A percentile compares a stretch with the other conserved stretches of the same genome.
phyloP scores from a whole-genome alignment of 2,888 invertebrate species.

The Eupithecia pulchellata region DNA sequence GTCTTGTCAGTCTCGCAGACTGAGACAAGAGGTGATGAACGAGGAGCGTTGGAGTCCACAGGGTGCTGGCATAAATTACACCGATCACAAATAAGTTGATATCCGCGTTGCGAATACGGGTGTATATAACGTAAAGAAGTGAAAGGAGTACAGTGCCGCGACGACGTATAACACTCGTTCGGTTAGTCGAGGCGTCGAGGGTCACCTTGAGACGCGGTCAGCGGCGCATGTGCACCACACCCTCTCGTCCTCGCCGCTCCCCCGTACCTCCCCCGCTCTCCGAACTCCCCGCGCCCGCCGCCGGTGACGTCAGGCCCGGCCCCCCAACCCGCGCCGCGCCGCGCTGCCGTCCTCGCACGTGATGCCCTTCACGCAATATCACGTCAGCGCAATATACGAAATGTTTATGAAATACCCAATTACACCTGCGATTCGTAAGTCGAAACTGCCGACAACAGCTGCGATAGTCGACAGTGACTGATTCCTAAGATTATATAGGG shows the following conservation, averaged over 20 bases:
- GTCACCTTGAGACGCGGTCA: conserved; percentile 78
- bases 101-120: conserved; percentile 77
- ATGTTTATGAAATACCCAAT: conserved; percentile 51
- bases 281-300: conserved; percentile 43
- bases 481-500: neutral
- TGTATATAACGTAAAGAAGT: conserved; percentile 60
- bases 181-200: conserved; percentile 64
- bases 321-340: conserved; percentile 23
- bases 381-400: conserved; percentile 55
- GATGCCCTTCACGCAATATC: conserved; percentile 71
- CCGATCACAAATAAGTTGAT: conserved; percentile 63
- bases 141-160: conserved; percentile 73
- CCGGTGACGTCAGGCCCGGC: conserved; percentile 32
- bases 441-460: neutral
- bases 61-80: conserved; percentile 78
- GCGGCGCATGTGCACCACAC: conserved; percentile 84
- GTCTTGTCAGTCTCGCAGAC: conserved; percentile 79
- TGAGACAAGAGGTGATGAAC: conserved; percentile 81
- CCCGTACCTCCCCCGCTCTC: conserved; percentile 36
- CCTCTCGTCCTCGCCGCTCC: conserved; percentile 70
- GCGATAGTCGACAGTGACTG: neutral
- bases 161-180: conserved; percentile 66
- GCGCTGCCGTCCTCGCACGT: conserved; percentile 59
- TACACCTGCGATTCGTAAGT: conserved; percentile 31
- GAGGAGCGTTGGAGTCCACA: conserved; percentile 83